These are phyloP conservation scores for Brachyistius frenatus DNA, from an alignment of 2,113 vertebrate species.

Conservation along the genomic window DNA sequence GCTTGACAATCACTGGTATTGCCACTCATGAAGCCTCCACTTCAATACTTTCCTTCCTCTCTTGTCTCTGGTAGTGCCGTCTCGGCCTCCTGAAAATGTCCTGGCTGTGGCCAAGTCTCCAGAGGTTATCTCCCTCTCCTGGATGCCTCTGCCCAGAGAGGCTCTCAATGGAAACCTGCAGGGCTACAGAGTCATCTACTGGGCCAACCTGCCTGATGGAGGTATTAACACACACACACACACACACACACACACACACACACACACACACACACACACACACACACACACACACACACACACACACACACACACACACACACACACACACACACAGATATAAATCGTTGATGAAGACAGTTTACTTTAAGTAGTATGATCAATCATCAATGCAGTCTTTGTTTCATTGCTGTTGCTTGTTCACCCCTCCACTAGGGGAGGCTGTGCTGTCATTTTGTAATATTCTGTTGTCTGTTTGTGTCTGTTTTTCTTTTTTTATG, in stretches of 20 bases:
- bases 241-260: no score
- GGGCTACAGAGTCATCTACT: slow-evolving; percentile 98
- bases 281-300: not conserved
- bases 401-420: slow-evolving; percentile 1
- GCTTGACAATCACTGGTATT: not conserved
- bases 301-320: not conserved
- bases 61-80: slow-evolving; percentile 88
- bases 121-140: slow-evolving; percentile 96
- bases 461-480: not conserved
- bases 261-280: not conserved
- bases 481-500: not conserved
- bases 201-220: slow-evolving; percentile 98
- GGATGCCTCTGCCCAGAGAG: slow-evolving; percentile 93
- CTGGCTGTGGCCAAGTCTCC: slow-evolving; percentile 96
- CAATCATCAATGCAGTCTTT: no score
- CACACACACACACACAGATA: not conserved
- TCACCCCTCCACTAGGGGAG: slow-evolving; percentile 56
- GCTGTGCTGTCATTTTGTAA: slow-evolving; percentile 35
- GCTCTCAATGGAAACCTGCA: slow-evolving; percentile 96
- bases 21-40: not conserved
- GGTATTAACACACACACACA: slow-evolving; percentile 77
- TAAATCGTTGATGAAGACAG: not conserved
- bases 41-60: not conserved
- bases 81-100: slow-evolving; percentile 95
- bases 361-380: not conserved